Evolutionary conservation across 2,797 vertebrate genomes (phyloP), one percentile per base, ranked within the genome.

Genomic region (Hydrolagus colliei): DNA sequence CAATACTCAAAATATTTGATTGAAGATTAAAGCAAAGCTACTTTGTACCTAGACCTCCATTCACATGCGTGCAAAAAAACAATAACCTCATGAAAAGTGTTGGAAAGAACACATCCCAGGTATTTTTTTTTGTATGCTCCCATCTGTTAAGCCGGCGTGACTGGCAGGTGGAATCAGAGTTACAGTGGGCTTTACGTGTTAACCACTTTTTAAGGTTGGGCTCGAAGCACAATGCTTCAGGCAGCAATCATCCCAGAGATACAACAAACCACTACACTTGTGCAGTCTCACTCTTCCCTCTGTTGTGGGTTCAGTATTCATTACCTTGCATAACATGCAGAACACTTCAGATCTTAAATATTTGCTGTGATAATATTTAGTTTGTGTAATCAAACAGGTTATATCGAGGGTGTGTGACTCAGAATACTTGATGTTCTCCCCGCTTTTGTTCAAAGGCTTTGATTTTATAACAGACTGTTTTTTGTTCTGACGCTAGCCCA

Each of bases 401-500:
- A 88, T 86, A 87, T 91, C 90, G 88, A 90, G 89, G 88, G 91
- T n/a, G 61, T 22, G 2, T 88, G 88, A 91, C 84, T 90, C 88
- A 89, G 89, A 91, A 90, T 90, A 87, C 89, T 87, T 89, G 89
- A 91, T 88, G 86, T 88, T 87, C 86, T 87, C 90, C 87, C n/a
- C 27, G 87, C 90, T 91, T 92, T 93, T 94, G 93, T 94, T 93
- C 89, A 11, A 89, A 87, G 86, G 90, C 93, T 93, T 95, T 94
- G 92, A 94, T 93, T 94, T 87, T 91, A 91, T 91, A 92, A 91
- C 85, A 90, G 92, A 94, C 91, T 91, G 93, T 88, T 93, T 95
- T 96, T 95, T 97, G 95, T 93, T 92, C 93, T 90, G 87, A 72
- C 89, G 87, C 90, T 94, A 92, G 92, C 93, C 92, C 91, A 91